Evolutionary conservation across 1,140 invertebrate genomes (phyloP).

Genomic region (Drosophila elegans): DNA sequence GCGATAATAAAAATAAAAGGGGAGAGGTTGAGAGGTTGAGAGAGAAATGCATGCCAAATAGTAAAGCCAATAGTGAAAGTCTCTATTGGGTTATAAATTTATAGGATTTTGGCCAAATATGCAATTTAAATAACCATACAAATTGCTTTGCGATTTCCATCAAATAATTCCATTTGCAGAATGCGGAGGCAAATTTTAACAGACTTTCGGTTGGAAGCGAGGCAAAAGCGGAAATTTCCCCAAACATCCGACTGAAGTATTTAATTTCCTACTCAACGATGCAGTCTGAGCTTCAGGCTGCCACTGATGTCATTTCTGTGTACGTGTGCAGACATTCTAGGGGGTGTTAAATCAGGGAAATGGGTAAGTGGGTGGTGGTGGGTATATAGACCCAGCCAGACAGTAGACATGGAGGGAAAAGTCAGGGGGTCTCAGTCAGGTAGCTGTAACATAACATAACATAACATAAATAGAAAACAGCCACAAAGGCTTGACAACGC

Average conservation of each 20-base stretch:
- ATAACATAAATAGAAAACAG: constrained; percentile 77
- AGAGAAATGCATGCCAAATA: constrained; percentile 4
- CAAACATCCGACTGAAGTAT: constrained; percentile 78
- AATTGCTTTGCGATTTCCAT: constrained; percentile 28
- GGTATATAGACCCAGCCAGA: constrained; percentile 9
- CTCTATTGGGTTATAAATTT: constrained; percentile 32
- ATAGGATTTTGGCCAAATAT: constrained; percentile 43
- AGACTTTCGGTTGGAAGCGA: constrained; percentile 31
- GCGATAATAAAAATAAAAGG: constrained; percentile 21
- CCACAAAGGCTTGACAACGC: constrained; percentile 75
- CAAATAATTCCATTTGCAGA: constrained; percentile 4
- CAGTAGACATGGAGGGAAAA: constrained; percentile 46
- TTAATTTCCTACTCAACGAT: constrained; percentile 76
- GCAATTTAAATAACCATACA: constrained; percentile 50
- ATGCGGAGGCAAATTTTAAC: constrained; percentile 38
- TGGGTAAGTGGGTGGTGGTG: constrained; percentile 3
- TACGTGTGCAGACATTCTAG: constrained; percentile 44
- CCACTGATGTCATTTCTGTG: constrained; percentile 65
- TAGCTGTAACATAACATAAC: constrained; percentile 43
- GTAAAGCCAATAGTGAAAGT: constrained; percentile 20
- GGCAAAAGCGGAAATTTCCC: constrained; percentile 68
- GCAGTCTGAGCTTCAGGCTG: constrained; percentile 45
- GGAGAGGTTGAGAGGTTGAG: neutral
- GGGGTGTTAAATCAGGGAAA: constrained; percentile 32
- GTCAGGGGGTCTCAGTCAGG: constrained; percentile 26